Evolutionary conservation across 2,797 vertebrate genomes (phyloP), one percentile per base, ranked within the genome.

Genomic region (Melanotaenia maccullochi): DNA sequence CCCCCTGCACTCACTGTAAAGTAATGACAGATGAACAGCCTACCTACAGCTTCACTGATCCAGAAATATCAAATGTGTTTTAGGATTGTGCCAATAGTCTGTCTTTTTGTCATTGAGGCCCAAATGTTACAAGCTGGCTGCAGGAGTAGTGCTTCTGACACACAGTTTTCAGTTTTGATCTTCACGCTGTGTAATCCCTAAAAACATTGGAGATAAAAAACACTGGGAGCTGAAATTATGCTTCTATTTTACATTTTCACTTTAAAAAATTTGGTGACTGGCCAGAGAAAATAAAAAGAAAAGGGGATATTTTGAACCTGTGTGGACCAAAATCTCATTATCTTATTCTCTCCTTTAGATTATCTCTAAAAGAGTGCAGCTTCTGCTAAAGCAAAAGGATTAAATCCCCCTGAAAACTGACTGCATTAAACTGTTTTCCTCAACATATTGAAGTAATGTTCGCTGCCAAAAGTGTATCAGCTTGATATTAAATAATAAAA

Each of bases 51-150:
- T 74, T 67, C 79, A 87, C 67, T 88, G 75, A 88, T 91, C 89
- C 90, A 91, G 87, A 89, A 90, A 93, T 85, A 86, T 86, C 86
- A 90, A 88, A 85, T 87, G 84, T 80, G 81, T 86, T 89, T 81
- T 16, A 60, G 56, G 76, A 49, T 67, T 1, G 79, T 90, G 90
- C 89, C 90, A 92, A 83, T 83, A 81, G 83, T 90, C 85, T 86
- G 89, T 83, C 87, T 89, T 79, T 92, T 92, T 89, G 90, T 91
- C 90, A 92, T 93, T 92, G 88, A 92, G 68, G 84, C 85, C 70
- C 84, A 83, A 82, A 85, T 68, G 78, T 76, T 76, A 51, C 61
- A 66, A 1, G 71, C 59, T 66, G 72, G 2, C 65, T 44, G 38
- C 65, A 57, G 51, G 70, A 73, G 59, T 69, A 56, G 25, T 58